Evolutionary conservation across 2,888 invertebrate species (phyloP).

Genomic region (Neria commutata): DNA sequence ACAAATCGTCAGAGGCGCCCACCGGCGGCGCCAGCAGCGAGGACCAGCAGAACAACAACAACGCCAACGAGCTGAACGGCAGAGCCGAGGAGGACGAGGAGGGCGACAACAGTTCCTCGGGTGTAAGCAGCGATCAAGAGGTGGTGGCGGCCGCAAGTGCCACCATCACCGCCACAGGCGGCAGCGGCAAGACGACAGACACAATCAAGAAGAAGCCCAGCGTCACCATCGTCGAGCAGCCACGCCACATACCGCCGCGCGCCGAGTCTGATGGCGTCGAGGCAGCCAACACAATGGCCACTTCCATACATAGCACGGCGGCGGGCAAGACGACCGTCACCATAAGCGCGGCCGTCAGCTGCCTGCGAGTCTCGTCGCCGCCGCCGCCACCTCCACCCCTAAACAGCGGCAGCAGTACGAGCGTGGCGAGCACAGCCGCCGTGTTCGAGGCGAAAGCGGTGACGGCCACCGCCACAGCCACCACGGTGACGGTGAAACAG

Average conservation of each 20-base stretch:
- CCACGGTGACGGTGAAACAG: conserved; percentile 54
- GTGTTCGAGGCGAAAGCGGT: conserved; percentile 13
- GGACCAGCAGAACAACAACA: conserved; percentile 24
- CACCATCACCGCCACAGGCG: conserved; percentile 58
- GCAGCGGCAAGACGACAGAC: conserved; percentile 60
- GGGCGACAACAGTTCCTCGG: conserved; percentile 87
- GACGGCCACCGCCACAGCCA: conserved; percentile 29
- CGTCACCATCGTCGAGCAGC: conserved; percentile 54
- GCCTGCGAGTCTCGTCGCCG: conserved; percentile 36
- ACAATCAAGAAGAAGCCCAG: conserved; percentile 60
- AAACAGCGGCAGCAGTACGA: not conserved
- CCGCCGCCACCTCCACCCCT: conserved; percentile 18
- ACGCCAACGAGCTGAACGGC: conserved; percentile 19
- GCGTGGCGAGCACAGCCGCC: conserved; percentile 10
- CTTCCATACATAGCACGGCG: not conserved
- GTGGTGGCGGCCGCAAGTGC: conserved; percentile 48
- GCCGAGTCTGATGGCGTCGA: conserved; percentile 12
- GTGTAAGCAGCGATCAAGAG: conserved; percentile 87
- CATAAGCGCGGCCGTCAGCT: conserved; percentile 29
- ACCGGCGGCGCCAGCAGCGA: conserved; percentile 8
- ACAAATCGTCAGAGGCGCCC: conserved; percentile 52
- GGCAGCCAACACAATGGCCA: too few species aligned
- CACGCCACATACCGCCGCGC: conserved; percentile 47
- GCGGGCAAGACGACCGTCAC: conserved; percentile 31
- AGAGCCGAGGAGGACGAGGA: conserved; percentile 66